These are phyloP conservation scores for Takifugu bimaculatus DNA, from an alignment of 2,113 vertebrate genomes.

Conservation along the genomic window DNA sequence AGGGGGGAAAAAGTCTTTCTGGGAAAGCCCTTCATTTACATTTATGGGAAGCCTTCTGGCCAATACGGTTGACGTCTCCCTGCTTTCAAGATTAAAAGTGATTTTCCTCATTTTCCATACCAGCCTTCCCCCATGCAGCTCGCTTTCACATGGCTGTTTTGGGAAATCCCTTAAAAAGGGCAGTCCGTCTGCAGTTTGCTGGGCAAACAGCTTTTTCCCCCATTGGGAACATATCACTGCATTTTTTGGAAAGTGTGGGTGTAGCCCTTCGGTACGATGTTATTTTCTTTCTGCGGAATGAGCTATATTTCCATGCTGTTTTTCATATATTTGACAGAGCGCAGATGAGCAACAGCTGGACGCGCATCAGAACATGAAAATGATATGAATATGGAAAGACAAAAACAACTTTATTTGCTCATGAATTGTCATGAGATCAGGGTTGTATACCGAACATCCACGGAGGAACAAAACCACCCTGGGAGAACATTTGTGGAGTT, in stretches of 20 bases:
- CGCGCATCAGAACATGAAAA: constrained; percentile 50
- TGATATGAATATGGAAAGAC: constrained; percentile 46
- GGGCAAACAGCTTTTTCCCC: constrained; percentile 55
- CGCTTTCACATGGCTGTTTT: constrained; percentile 54
- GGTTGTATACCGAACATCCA: neutral
- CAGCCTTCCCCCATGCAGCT: constrained; percentile 46
- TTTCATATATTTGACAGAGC: constrained; percentile 39
- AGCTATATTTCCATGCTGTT: constrained; percentile 52
- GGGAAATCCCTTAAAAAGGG: constrained; percentile 70
- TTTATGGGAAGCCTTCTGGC: constrained; percentile 73
- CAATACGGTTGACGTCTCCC: constrained; percentile 50
- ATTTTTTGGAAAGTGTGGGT: constrained; percentile 72
- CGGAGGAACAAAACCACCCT: constrained; percentile 1
- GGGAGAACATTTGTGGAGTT: neutral
- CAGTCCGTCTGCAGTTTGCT: constrained; percentile 56
- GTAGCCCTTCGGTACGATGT: constrained; percentile 59
- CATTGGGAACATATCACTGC: constrained; percentile 59
- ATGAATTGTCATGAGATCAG: neutral
- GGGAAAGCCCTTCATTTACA: constrained; percentile 74
- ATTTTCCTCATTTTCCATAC: constrained; percentile 64
- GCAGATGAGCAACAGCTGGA: constrained; percentile 46
- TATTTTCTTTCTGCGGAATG: constrained; percentile 53
- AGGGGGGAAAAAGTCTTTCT: constrained; percentile 48
- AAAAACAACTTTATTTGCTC: constrained; percentile 21
- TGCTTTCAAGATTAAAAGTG: constrained; percentile 49